Evolutionary conservation across 2,797 vertebrate genomes (phyloP).

Genomic region (Hippocampus kuda): DNA sequence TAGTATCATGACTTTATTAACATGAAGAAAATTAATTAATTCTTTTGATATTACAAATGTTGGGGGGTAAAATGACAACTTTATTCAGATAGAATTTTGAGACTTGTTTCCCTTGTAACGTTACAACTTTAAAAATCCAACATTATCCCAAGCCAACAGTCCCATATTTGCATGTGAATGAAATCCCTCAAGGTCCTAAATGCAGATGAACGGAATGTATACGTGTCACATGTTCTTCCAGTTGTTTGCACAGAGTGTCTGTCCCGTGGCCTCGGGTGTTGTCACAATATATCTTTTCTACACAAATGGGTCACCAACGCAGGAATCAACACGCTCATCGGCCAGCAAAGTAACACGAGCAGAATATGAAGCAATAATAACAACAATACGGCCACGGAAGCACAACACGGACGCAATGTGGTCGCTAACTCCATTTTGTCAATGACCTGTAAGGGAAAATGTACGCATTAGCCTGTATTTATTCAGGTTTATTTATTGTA

Average conservation of each 20-base stretch:
- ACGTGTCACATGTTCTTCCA: slow-evolving; percentile 7
- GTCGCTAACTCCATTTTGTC: slow-evolving; percentile 4
- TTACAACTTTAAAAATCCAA: no score
- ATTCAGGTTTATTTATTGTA: not conserved
- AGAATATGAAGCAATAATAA: slow-evolving; percentile 18
- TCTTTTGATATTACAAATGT: no score
- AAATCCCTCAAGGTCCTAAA: not conserved
- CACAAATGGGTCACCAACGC: slow-evolving; percentile 36
- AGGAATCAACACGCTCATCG: slow-evolving; percentile 34
- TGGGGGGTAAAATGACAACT: no score
- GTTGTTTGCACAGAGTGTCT: slow-evolving; percentile 16
- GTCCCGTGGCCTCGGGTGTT: slow-evolving; percentile 23
- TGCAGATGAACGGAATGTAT: not conserved
- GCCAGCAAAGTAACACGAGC: slow-evolving; percentile 19
- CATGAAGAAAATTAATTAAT: no score
- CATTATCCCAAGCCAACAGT: no score
- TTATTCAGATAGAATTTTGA: no score
- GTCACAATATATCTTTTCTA: slow-evolving; percentile 24
- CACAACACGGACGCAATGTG: not conserved
- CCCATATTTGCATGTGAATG: not conserved
- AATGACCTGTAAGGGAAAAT: not conserved
- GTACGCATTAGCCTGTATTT: not conserved
- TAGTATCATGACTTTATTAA: no score
- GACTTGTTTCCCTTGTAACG: no score
- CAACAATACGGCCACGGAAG: not conserved